Conservation (phyloP, 2,797 vertebrate genomes). For the Pangasius krempfi region DNA sequence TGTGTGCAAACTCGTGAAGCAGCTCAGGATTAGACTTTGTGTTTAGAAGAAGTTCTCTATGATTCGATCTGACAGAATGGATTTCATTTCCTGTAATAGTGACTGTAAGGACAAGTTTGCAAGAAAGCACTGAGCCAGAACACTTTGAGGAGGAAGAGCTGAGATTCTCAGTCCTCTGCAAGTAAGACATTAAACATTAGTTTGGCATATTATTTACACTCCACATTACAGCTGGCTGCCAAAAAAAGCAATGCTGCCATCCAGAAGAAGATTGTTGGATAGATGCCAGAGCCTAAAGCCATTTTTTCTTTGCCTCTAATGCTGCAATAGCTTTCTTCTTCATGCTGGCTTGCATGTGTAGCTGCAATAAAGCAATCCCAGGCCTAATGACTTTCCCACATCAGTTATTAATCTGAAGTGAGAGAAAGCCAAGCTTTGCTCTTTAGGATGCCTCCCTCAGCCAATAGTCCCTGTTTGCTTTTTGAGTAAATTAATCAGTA, state of each 20-base stretch:
- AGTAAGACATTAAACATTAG: slow-evolving; percentile 49
- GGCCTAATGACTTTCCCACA: slow-evolving; percentile 29
- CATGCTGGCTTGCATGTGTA: slow-evolving; percentile 17
- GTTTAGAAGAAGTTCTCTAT: background rate
- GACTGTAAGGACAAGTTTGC: slow-evolving; percentile 50
- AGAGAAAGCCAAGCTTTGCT: slow-evolving; percentile 4
- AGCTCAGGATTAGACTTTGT: slow-evolving; percentile 56
- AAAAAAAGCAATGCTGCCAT: slow-evolving; percentile 25
- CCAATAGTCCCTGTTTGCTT: slow-evolving; percentile 25
- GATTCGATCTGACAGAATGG: slow-evolving; percentile 51
- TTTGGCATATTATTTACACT: slow-evolving; percentile 60
- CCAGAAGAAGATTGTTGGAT: slow-evolving; percentile 32
- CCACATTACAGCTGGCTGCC: slow-evolving; percentile 39
- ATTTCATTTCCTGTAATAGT: slow-evolving; percentile 48
- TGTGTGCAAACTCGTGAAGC: slow-evolving; percentile 46
- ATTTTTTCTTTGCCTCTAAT: slow-evolving; percentile 12
- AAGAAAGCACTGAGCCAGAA: slow-evolving; percentile 53
- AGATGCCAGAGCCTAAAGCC: slow-evolving; percentile 28
- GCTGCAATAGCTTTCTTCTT: slow-evolving; percentile 1
- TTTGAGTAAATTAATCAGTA: slow-evolving; percentile 39
- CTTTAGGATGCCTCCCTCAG: slow-evolving; percentile 13
- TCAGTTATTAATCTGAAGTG: slow-evolving; percentile 18
- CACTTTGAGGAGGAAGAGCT: slow-evolving; percentile 52
- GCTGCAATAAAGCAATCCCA: slow-evolving; percentile 17
- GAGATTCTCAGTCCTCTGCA: slow-evolving; percentile 31